phyloP scores from a whole-genome alignment of 2,113 vertebrate species.

The Corythornis vintsioides region DNA sequence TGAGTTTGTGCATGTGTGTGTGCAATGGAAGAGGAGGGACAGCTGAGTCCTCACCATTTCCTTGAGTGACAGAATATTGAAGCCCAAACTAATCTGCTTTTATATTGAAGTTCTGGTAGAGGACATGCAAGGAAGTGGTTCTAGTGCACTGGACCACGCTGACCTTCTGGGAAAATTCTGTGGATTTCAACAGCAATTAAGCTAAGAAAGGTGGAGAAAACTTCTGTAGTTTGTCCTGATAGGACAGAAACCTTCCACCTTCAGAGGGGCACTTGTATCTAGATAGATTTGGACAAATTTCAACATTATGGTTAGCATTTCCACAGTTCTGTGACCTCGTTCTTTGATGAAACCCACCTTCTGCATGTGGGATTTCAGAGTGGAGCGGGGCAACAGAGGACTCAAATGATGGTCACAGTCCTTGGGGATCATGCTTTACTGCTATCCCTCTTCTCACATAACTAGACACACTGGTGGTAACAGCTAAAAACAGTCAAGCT shows the following conservation, averaged over 20 bases:
- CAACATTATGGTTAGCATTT: background rate
- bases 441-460: background rate
- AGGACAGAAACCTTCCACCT: background rate
- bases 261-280: background rate
- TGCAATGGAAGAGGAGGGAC: background rate
- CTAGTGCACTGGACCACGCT: accelerated
- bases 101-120: background rate
- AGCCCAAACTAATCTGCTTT: background rate
- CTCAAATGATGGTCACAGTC: background rate
- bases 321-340: background rate
- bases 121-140: background rate
- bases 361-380: background rate
- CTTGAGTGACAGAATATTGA: background rate
- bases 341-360: background rate
- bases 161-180: background rate
- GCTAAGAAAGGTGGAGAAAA: background rate
- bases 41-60: background rate
- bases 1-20: background rate
- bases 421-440: background rate
- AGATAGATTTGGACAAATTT: background rate
- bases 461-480: background rate
- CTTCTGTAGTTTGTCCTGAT: background rate
- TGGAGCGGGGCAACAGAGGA: background rate
- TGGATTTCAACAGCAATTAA: background rate
- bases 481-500: background rate